These are phyloP conservation scores for Phoeniculus purpureus DNA, from an alignment of 2,797 vertebrate species.

Conservation along the genomic window DNA sequence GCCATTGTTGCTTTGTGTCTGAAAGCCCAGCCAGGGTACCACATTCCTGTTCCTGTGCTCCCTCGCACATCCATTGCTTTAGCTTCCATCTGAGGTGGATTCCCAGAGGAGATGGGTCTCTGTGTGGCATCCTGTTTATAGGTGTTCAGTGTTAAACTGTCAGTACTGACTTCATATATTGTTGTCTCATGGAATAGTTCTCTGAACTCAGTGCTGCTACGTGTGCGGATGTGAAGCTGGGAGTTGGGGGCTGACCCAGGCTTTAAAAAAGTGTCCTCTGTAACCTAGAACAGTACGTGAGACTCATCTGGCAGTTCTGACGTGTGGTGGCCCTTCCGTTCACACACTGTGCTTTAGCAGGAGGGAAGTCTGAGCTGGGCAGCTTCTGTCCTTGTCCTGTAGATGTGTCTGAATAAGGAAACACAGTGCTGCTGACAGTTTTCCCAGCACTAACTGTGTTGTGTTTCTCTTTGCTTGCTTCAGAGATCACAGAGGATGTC, in stretches of 20 bases:
- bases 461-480: constrained; percentile 39
- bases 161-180: not conserved
- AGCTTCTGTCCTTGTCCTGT: not conserved
- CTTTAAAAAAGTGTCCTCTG: not conserved
- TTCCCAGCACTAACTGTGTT: not conserved
- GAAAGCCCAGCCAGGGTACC: not conserved
- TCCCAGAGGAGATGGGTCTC: not conserved
- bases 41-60: not conserved
- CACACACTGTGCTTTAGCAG: not conserved
- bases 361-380: not conserved
- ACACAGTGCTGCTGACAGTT: fast-evolving
- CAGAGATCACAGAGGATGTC: constrained; percentile 86
- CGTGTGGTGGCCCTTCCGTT: fast-evolving
- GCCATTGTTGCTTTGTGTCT: not conserved
- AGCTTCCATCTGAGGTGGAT: not conserved
- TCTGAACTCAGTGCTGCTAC: not conserved
- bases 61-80: fast-evolving
- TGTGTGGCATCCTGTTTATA: not conserved
- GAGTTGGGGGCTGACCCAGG: not conserved
- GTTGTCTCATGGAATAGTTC: not conserved
- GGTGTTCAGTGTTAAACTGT: not conserved
- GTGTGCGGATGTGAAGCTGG: not conserved
- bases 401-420: not conserved
- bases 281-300: not conserved
- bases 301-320: not conserved